These are phyloP conservation scores for Corythornis leucogaster DNA, from an alignment of 2,797 vertebrate species.

Conservation along the genomic window DNA sequence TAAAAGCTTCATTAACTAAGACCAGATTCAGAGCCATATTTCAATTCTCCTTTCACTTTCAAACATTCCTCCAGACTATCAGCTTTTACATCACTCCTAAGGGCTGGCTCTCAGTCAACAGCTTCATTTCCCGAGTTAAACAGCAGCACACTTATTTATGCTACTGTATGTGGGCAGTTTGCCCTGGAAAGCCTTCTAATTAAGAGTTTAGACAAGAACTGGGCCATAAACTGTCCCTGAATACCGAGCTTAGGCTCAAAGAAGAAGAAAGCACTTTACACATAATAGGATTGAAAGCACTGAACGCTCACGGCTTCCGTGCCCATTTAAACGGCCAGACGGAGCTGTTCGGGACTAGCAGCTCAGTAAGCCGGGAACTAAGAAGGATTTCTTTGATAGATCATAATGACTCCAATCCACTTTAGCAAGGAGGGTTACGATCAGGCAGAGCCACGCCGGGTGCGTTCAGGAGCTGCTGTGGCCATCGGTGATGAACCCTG, in stretches of 20 bases:
- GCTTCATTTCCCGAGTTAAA: constrained; percentile 5
- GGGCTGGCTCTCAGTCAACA: not conserved
- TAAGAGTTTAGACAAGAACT: constrained; percentile 3
- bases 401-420: constrained; percentile 15
- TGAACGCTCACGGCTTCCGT: not conserved
- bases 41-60: constrained; percentile 26
- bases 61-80: not conserved
- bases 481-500: not conserved
- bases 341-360: constrained; percentile 28
- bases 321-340: constrained; percentile 48
- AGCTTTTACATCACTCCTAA: not conserved
- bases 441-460: not conserved
- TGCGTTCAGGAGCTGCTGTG: not conserved
- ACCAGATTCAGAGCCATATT: not conserved
- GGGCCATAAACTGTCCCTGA: not conserved
- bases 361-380: constrained; percentile 59
- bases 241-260: not conserved
- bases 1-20: constrained; percentile 24
- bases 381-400: constrained; percentile 61
- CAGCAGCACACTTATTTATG: not conserved
- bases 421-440: constrained; percentile 15
- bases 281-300: constrained; percentile 23
- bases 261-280: constrained; percentile 34
- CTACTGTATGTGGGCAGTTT: not conserved
- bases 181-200: not conserved